A percentile compares a stretch with the other conserved stretches of the same genome.
Evolutionary conservation across 2,113 vertebrate species (phyloP).

Genomic region (Pogona vitticeps): DNA sequence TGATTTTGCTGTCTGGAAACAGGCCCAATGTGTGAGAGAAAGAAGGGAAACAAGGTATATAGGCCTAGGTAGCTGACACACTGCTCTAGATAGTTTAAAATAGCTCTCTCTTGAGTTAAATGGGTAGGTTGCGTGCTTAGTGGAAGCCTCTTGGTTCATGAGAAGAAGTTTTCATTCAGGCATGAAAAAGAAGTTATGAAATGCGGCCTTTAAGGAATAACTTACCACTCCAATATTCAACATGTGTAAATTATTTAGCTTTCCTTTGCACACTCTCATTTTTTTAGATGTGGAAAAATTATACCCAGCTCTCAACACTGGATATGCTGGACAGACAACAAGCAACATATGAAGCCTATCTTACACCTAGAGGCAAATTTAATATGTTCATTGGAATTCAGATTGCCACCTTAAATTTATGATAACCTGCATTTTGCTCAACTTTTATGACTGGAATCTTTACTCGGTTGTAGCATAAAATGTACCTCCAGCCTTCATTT

Average conservation of each 20-base stretch:
- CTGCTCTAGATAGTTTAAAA: constrained; percentile 5
- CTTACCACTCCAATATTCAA: constrained; percentile 72
- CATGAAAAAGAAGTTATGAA: constrained; percentile 61
- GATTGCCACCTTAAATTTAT: background rate
- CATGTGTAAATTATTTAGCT: constrained; percentile 74
- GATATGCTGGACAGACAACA: background rate
- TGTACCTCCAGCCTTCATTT: background rate
- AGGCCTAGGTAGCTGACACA: constrained; percentile 5
- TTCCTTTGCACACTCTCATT: constrained; percentile 49
- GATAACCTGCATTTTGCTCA: background rate
- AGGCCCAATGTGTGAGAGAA: constrained; percentile 12
- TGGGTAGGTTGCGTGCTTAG: constrained; percentile 26
- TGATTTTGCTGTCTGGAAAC: background rate
- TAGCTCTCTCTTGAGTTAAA: background rate
- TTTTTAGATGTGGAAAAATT: constrained; percentile 37
- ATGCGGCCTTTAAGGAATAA: constrained; percentile 68
- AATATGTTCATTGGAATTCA: background rate
- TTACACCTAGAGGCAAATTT: background rate
- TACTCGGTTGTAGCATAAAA: background rate
- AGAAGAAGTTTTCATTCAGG: constrained; percentile 36
- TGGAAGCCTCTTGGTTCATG: constrained; percentile 10
- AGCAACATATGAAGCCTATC: background rate
- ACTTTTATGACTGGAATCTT: background rate
- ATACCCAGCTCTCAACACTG: constrained; percentile 9
- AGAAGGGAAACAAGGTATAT: background rate